Evolutionary conservation across 2,797 vertebrate genomes (phyloP).

Genomic region (Periparus ater): DNA sequence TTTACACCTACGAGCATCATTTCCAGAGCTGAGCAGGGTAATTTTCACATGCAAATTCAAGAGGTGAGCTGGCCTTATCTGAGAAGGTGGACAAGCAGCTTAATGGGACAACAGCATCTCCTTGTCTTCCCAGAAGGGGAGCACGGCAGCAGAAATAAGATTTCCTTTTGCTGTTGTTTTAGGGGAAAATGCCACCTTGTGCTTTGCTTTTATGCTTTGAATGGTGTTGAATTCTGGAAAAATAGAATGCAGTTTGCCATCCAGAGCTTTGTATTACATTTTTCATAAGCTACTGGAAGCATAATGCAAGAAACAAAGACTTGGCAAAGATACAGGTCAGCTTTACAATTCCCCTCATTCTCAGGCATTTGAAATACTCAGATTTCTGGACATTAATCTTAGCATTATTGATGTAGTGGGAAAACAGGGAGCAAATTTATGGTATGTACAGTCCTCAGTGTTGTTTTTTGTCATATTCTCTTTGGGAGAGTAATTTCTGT

Average conservation of each 20-base stretch:
- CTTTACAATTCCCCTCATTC: neutral
- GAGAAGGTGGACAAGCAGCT: neutral
- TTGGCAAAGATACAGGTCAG: neutral
- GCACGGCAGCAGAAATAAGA: neutral
- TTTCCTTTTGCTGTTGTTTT: neutral
- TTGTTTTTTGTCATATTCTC: neutral
- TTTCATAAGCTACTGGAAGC: conserved; percentile 8
- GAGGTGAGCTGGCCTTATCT: conserved; percentile 16
- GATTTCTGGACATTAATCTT: conserved; percentile 34
- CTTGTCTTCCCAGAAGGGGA: neutral
- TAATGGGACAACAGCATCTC: conserved; percentile 29
- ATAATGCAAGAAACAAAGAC: conserved; percentile 40
- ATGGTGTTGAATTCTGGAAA: neutral
- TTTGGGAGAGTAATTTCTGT: conserved; percentile 26
- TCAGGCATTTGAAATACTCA: neutral
- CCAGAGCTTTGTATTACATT: neutral
- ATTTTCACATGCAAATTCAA: conserved; percentile 75
- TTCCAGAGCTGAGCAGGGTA: conserved; percentile 65
- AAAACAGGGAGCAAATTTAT: conserved; percentile 26
- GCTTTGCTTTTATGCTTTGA: conserved; percentile 5
- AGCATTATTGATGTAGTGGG: conserved; percentile 12
- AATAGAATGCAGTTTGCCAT: neutral
- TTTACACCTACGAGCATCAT: conserved; percentile 42
- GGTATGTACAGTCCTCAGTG: neutral
- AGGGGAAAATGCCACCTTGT: neutral